A percentile compares a stretch with the other conserved stretches of the same genome.
Conservation (phyloP, 30 jellyfish, hydroid and myxozoan genomes). For the Turritopsis dohrnii region DNA sequence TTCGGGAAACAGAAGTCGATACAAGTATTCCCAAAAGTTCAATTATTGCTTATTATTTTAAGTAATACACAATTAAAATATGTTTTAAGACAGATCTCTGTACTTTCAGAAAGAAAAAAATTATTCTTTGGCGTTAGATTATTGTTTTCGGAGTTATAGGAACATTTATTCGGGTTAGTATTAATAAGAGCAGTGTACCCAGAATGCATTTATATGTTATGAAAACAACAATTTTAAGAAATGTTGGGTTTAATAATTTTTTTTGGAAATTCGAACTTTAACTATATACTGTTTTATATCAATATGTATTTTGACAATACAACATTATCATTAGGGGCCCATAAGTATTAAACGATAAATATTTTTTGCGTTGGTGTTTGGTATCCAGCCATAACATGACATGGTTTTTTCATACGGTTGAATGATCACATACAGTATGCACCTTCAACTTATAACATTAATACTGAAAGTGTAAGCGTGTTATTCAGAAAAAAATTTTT, state of each 20-base stretch:
- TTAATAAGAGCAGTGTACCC: background rate
- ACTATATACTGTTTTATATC: background rate
- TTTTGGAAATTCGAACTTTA: background rate
- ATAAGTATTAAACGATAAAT: background rate
- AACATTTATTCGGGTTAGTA: background rate
- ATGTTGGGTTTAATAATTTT: background rate
- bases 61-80: background rate
- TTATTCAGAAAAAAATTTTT: background rate
- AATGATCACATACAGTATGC: background rate
- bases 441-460: background rate
- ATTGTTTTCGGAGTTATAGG: background rate
- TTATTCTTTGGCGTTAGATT: background rate
- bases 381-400: background rate
- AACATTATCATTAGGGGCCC: background rate
- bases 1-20: background rate
- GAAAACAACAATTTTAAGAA: constrained; percentile 1
- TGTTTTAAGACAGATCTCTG: background rate
- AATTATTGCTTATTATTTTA: no score
- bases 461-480: background rate
- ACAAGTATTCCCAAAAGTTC: background rate
- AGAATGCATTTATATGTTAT: constrained; percentile 15
- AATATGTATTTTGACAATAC: background rate
- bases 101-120: background rate
- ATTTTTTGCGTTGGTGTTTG: background rate
- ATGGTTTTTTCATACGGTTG: background rate